Base-by-base conservation (phyloP, 1,140 invertebrate species). In the Drosophila insularis region DNA sequence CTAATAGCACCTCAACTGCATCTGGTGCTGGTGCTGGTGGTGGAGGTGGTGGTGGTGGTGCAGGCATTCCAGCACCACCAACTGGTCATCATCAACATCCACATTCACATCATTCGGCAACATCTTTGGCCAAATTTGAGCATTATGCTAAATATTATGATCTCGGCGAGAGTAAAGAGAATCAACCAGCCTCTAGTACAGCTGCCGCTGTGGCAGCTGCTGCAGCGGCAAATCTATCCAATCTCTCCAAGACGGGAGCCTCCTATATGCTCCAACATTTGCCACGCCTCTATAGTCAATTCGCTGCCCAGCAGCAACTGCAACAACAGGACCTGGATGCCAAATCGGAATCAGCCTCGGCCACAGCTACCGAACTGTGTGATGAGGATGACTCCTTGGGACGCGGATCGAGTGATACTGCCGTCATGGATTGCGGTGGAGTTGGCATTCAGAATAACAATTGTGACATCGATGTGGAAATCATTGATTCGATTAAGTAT, bases 181-280 rank as follows among this genome's bases (percentile, higher is more conserved):
- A 91, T 53, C 90, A 91, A 11, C 90, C 89, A 14, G 67, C 68
- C 0, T 53, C 79, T 0, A 82, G 78, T 8, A 70, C 81, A 11
- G 70, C 81, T 5, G 82, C 82, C 4, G 82, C 82, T 4, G 82
- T 84, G 1, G 80, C 80, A 4, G 78, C 81, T 1, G 81, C 81
- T 1, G 81, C 81, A 1, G 81, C 81, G 0, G 81, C 81, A 0
- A 86, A 86, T 64, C 32, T 90, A 0, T 78, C 86, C 0, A 86
- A 86, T 71, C 50, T 90, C 1, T 80, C 86, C 35, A 90, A 91
- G 14, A 93, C 91, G 4, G 92, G 92, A n/a, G 93, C 93, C 11
- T 93, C 93, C 65, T 94, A 94, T 63, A 92, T 94, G 67, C 90
- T 94, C 68, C 93, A 92, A 37, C 94, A 94, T 75, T 90, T 94